Evolutionary conservation across 2,797 vertebrate genomes (phyloP).

Genomic region (Pygocentrus nattereri): DNA sequence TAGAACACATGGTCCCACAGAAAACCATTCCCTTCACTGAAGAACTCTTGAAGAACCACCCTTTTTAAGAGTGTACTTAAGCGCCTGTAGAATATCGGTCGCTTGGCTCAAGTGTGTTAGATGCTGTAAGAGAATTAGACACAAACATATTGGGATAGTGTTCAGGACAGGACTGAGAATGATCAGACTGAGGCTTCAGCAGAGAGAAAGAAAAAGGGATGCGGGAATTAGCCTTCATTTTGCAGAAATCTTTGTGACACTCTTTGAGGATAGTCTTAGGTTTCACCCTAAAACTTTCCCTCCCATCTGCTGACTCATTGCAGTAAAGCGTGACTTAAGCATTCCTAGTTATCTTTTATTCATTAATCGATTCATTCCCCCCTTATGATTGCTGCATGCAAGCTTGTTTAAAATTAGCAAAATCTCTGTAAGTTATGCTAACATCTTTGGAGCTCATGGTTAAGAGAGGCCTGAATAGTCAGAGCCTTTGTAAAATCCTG

Average conservation of each 20-base stretch:
- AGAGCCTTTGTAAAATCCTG: neutral
- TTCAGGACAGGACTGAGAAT: too few species aligned
- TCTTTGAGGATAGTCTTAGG: neutral
- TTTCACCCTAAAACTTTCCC: neutral
- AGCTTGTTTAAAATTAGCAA: conserved; percentile 9
- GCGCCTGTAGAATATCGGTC: too few species aligned
- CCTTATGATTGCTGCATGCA: conserved; percentile 3
- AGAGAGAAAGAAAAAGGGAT: neutral
- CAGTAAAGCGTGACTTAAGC: conserved; percentile 31
- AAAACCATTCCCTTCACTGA: too few species aligned
- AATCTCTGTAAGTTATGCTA: conserved; percentile 20
- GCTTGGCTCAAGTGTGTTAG: too few species aligned
- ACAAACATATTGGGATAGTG: too few species aligned
- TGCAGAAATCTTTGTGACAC: neutral
- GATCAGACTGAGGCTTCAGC: too few species aligned
- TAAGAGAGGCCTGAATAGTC: neutral
- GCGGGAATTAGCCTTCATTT: neutral
- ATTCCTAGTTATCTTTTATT: conserved; percentile 53
- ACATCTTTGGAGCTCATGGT: neutral
- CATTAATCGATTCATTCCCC: conserved; percentile 47
- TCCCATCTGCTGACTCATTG: neutral
- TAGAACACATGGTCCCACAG: too few species aligned
- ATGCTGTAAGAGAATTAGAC: too few species aligned
- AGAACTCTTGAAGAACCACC: too few species aligned
- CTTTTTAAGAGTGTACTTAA: too few species aligned